phyloP scores from a whole-genome alignment of 1,140 invertebrate species.

The Rhysida immarginata region DNA sequence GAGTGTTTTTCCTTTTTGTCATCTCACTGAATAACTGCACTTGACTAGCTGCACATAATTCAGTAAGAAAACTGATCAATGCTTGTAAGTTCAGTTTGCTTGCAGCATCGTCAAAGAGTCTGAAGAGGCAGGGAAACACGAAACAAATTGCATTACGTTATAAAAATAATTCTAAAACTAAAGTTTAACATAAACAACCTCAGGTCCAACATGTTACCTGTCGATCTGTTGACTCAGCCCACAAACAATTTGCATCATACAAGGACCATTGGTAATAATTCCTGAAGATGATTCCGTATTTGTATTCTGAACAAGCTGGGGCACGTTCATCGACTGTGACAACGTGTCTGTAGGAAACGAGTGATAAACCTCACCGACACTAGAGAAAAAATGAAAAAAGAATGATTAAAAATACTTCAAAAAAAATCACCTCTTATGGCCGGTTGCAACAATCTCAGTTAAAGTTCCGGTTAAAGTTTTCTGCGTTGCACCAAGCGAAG shows the following conservation, averaged over 20 bases:
- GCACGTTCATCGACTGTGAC: constrained; percentile 33
- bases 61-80: constrained; percentile 59
- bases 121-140: constrained; percentile 12
- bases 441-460: too few relatives aligned
- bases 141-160: too few relatives aligned
- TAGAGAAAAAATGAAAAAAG: not conserved
- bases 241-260: constrained; percentile 71
- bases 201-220: constrained; percentile 29
- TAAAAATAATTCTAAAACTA: too few relatives aligned
- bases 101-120: constrained; percentile 57
- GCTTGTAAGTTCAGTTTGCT: constrained; percentile 68
- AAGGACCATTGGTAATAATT: constrained; percentile 57
- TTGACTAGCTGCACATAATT: constrained; percentile 65
- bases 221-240: constrained; percentile 72
- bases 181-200: not conserved
- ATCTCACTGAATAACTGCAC: constrained; percentile 45
- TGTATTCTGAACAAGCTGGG: constrained; percentile 47
- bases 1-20: constrained; percentile 16
- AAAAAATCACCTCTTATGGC: too few relatives aligned
- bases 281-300: constrained; percentile 42
- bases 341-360: constrained; percentile 22
- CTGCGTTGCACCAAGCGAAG: too few relatives aligned
- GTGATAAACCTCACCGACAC: not conserved
- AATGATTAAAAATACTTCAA: too few relatives aligned
- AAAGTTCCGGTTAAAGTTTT: too few relatives aligned